Evolutionary conservation across 1,140 invertebrate species (phyloP), one percentile per base, ranked within the genome.

Genomic region (Brachionus manjavacas): DNA sequence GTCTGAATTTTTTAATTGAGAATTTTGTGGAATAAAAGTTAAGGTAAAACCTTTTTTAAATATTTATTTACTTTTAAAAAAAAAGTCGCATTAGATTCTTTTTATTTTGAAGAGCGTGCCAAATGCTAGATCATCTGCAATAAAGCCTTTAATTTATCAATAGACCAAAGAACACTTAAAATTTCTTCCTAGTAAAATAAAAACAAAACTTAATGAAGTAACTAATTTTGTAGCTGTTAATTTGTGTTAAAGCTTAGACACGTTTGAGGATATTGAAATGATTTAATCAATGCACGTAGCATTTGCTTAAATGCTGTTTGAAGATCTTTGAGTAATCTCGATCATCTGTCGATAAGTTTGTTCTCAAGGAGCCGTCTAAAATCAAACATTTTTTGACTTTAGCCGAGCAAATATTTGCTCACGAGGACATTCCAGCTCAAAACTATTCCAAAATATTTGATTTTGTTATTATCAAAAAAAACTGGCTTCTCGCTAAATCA

Each of bases 381-480:
- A 60, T 60, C 52, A 60, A 60, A 60, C 52, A 60, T 60, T 60
- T 60, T 60, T 60, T 60, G 52, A 60, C 52, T 60, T 23, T 9
- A 9, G 4, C 52, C 52, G 20, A 60, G 52, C 9, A 60, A 60
- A 60, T 60, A 60, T 60, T 60, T 60, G 16, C 16, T 60, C 52
- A 60, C 52, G 52, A 60, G 52, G 52, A 60, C 52, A 60, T 60
- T 60, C 52, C 52, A 60, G 52, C 52, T 60, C 52, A 20, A 60
- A 60, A 60, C 52, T 60, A 60, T 60, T 60, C 52, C 52, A 60
- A 60, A 60, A 60, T 60, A 60, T 60, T 60, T 60, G 52, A 60
- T 23, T 60, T 20, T 20, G 52, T 39, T 16, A 68, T 68, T 68
- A 31, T 39, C 66, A 68, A 25, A 31, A 68, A 68, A 31, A 31